Base-by-base conservation (phyloP, 2,888 invertebrate species). In the Punctoribates punctum region DNA sequence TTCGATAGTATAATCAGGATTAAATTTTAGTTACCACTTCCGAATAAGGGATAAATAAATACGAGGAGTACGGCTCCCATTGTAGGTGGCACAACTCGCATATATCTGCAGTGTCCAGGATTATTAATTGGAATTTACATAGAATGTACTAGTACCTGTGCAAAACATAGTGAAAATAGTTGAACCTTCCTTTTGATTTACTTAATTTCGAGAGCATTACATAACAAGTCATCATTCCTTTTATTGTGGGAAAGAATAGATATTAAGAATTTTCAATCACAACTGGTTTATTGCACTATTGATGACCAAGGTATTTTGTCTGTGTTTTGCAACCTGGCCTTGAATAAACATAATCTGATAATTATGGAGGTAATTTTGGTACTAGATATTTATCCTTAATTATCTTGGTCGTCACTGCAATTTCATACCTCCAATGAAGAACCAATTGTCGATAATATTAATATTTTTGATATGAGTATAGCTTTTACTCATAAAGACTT, bases 191-290 rank as follows among this genome's bases (percentile, higher is more conserved):
- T 9, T 25, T 60, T 1, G 60, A 60, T 27, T 60, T 60, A 15
- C 25, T 1, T 13, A 60, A 13, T 27, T 60, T 60, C 4, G 25
- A 25, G 23, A 60, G 13, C 60, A 60, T 60, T 60, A 60, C 25
- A 60, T 60, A 60, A 25, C 60, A 60, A 25, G 60, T 60, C 60
- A 60, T 60, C 23, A 60, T 60, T 6, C 60, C 60, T 54, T 42
- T 6, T 48, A 48, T 3, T 11, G 13, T 15, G 48, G 3, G 13
- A 48, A 48, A 48, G 13, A 3, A 48, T 15, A 48, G 13, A n/a
- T n/a, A n/a, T n/a, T n/a, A n/a, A n/a, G n/a, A n/a, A n/a, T n/a
- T 15, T 9, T 48, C 5, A 48, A 15, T 15, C 17, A 48, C 8
- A 13, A 15, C 15, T 3, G 15, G 13, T 9, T 15, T 15, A 11